Evolutionary conservation across 2,888 invertebrate genomes (phyloP).

Genomic region (Leptinotarsa peninsularis): DNA sequence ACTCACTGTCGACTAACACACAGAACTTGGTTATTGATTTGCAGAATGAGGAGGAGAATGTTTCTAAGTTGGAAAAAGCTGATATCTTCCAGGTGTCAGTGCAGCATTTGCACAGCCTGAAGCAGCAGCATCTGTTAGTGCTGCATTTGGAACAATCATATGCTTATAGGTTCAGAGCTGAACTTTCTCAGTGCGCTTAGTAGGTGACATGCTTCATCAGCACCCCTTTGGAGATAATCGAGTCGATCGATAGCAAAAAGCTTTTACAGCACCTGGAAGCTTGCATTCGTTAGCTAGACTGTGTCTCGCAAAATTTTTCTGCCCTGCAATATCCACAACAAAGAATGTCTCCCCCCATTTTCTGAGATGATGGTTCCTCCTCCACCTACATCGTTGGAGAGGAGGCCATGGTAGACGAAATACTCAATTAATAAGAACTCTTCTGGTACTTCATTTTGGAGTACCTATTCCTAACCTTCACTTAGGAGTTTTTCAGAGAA

Average conservation of each 20-base stretch:
- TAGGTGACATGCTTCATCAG: constrained; percentile 72
- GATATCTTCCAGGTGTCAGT: constrained; percentile 88
- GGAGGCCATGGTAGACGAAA: constrained; percentile 63
- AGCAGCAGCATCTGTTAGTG: constrained; percentile 70
- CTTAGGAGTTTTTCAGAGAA: neutral
- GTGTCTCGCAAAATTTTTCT: constrained; percentile 55
- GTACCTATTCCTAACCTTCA: constrained; percentile 3
- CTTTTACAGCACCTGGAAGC: constrained; percentile 69
- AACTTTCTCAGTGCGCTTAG: constrained; percentile 72
- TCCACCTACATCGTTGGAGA: constrained; percentile 56
- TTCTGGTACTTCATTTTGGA: constrained; percentile 4
- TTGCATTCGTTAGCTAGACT: constrained; percentile 66
- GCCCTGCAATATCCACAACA: constrained; percentile 47
- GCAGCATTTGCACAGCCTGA: constrained; percentile 77
- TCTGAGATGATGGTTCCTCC: constrained; percentile 52
- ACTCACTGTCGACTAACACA: constrained; percentile 87
- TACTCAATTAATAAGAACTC: neutral
- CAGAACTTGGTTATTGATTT: constrained; percentile 84
- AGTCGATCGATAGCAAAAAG: constrained; percentile 69
- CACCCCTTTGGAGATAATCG: constrained; percentile 66
- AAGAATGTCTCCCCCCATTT: constrained; percentile 41
- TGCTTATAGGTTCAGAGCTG: constrained; percentile 70
- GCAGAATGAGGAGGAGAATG: constrained; percentile 83
- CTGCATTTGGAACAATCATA: constrained; percentile 71
- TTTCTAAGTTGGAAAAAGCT: constrained; percentile 86